Base-by-base conservation (phyloP, 2,113 vertebrate species). In the Manacus vitellinus region DNA sequence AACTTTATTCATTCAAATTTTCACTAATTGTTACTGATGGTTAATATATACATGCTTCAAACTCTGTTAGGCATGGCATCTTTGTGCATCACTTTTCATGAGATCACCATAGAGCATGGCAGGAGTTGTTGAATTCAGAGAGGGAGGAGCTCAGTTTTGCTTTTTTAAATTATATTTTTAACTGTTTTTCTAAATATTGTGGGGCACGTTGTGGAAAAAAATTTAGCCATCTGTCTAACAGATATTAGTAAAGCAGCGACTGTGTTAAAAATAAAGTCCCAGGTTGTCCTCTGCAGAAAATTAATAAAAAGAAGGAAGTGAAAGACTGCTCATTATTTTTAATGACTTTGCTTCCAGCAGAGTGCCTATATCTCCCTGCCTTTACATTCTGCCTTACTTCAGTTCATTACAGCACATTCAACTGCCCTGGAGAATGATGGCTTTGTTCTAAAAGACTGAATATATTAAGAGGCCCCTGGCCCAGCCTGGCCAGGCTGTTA, bases 321-420 rank as follows among this genome's bases (percentile, higher is more conserved):
- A 96, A 97, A 96, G 94, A 78, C 85, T 91, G 97, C 97, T 98
- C 98, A 98, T 99, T 99, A 99, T 99, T 99, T 99, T 99, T 99
- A 99, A 99, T 98, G 98, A 96, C 98, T 97, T 97, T 97, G 97
- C 98, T 98, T 98, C 98, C 98, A 98, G 97, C 98, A 97, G 98
- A 98, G 97, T 86, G 98, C 97, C 97, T 96, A 83, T 98, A 98
- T 99, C 98, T 98, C 97, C 91, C 92, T 95, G 93, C 95, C 96
- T 97, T 95, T 98, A 93, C 97, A 95, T 96, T 97, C 97, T 98
- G 97, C 97, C 97, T 97, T 98, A 96, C 95, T 98, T 97, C 89
- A 93, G 91, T 97, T 98, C 98, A 98, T 97, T 98, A 97, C 20
- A 41, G 96, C 88, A 88, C 95, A 97, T 96, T 96, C 95, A 97